Conservation (phyloP, 2,888 invertebrate genomes). For the Cantharis nigra region DNA sequence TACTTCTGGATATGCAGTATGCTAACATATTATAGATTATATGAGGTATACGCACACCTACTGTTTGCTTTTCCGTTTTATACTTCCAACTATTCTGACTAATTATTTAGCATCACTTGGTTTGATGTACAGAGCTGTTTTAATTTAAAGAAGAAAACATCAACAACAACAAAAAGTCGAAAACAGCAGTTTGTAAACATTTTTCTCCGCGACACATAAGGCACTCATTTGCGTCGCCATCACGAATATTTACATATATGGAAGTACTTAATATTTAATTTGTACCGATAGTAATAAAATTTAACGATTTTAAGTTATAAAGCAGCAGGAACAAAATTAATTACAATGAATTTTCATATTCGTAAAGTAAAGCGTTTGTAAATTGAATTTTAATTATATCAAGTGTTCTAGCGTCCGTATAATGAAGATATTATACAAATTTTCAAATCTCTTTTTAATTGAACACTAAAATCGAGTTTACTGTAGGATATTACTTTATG, state of each 20-base stretch:
- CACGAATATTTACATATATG: not conserved
- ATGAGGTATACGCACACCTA: not conserved
- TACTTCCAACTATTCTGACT: not conserved
- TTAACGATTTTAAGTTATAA: not conserved
- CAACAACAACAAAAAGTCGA: not conserved
- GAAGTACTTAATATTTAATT: not conserved
- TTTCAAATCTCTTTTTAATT: slow-evolving; percentile 42
- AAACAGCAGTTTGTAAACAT: not conserved
- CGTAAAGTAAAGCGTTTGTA: not conserved
- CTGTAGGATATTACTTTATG: slow-evolving; percentile 34
- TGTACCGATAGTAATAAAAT: not conserved
- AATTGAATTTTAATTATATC: slow-evolving; percentile 1
- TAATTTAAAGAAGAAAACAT: too few species aligned
- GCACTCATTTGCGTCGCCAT: not conserved
- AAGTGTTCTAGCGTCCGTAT: slow-evolving; percentile 26
- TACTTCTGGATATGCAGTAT: not conserved
- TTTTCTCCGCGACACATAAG: not conserved
- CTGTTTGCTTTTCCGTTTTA: not conserved
- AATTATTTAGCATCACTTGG: not conserved
- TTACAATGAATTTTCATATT: not conserved
- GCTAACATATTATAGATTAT: too few species aligned
- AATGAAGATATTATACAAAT: slow-evolving; percentile 38
- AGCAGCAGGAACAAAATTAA: not conserved
- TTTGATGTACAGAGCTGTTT: too few species aligned
- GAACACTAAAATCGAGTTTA: slow-evolving; percentile 28